Percentiles rank a stretch among this genome's conserved stretches.
Evolutionary conservation across 2,113 vertebrate genomes (phyloP).

Genomic region (Haemorhous mexicanus): DNA sequence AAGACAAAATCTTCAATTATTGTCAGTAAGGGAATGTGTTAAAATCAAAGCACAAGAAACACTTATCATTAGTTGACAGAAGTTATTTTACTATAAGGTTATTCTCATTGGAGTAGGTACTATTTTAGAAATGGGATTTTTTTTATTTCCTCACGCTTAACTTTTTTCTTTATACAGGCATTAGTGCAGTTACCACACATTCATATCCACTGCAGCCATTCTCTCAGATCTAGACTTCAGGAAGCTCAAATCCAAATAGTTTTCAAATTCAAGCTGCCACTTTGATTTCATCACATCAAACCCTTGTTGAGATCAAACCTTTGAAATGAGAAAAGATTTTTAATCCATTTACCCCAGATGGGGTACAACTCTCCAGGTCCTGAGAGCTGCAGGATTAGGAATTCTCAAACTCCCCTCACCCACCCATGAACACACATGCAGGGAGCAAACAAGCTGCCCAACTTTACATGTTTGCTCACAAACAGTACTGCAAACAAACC

Average conservation of each 20-base stretch:
- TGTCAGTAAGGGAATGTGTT: background rate
- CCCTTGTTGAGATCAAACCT: conserved; percentile 93
- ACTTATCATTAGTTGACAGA: background rate
- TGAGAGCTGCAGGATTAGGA: conserved; percentile 85
- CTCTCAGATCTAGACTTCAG: conserved; percentile 67
- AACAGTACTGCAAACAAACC: background rate
- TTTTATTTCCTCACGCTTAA: background rate
- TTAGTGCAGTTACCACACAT: conserved; percentile 37
- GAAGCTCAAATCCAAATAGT: conserved; percentile 84
- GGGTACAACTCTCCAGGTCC: conserved; percentile 77
- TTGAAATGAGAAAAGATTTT: conserved; percentile 95
- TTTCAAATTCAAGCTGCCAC: conserved; percentile 92
- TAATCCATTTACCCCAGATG: conserved; percentile 91
- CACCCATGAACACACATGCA: background rate
- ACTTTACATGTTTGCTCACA: conserved; percentile 48
- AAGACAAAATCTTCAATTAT: background rate
- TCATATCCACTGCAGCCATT: conserved; percentile 31
- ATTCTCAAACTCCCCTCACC: conserved; percentile 74
- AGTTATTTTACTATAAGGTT: background rate
- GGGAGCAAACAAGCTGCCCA: background rate
- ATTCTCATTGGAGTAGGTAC: background rate
- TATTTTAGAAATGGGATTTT: background rate
- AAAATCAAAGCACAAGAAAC: background rate
- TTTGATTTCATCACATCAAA: conserved; percentile 97
- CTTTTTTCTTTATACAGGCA: conserved; percentile 15